phyloP scores from a whole-genome alignment of 2,113 vertebrate species.

The Xiphophorus maculatus region DNA sequence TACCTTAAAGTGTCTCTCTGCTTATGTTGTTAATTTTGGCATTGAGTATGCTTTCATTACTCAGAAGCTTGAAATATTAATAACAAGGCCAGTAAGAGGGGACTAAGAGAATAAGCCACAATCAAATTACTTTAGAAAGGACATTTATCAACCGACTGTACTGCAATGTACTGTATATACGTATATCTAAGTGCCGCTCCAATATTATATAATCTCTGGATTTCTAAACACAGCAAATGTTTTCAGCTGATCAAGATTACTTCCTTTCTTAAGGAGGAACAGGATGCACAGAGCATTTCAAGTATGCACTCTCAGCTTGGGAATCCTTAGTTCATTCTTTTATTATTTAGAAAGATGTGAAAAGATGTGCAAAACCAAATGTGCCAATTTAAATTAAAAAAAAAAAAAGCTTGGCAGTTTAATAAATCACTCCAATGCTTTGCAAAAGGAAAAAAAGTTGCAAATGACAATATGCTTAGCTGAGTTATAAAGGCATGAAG shows the following conservation, averaged over 20 bases:
- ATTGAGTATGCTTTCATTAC: constrained; percentile 9
- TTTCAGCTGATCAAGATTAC: background rate
- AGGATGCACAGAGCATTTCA: background rate
- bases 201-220: background rate
- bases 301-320: constrained; percentile 10
- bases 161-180: background rate
- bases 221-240: background rate
- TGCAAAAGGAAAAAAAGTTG: background rate
- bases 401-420: constrained; percentile 5
- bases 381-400: constrained; percentile 3
- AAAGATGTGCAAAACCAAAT: constrained; percentile 12
- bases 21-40: constrained; percentile 25
- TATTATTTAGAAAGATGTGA: background rate
- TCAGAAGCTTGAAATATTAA: constrained; percentile 13
- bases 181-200: background rate
- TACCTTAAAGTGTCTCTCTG: constrained; percentile 19
- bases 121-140: constrained; percentile 2
- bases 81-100: background rate
- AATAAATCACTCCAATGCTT: background rate
- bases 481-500: background rate
- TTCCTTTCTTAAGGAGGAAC: background rate
- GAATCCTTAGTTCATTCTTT: background rate
- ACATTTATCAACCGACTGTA: background rate
- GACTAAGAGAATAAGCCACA: background rate
- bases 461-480: background rate